Evolutionary conservation across 1,140 invertebrate genomes (phyloP).

Genomic region (Vanessa tameamea): DNA sequence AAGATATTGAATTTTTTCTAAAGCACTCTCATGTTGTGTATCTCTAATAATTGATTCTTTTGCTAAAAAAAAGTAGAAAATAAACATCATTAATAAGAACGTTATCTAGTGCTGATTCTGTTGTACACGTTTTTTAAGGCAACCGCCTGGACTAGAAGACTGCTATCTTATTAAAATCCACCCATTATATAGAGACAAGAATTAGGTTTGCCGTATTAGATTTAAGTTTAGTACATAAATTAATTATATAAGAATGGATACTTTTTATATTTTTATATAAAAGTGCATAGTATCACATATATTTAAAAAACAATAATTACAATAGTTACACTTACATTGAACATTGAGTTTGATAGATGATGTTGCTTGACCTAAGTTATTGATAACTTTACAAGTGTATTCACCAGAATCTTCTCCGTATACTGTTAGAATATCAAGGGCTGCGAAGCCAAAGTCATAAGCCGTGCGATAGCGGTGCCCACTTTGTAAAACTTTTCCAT

Average conservation of each 20-base stretch:
- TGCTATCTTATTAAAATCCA: too few relatives aligned
- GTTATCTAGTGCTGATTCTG: too few relatives aligned
- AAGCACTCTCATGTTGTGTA: slow-evolving; percentile 96
- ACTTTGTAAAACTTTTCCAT: slow-evolving; percentile 94
- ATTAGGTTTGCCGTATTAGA: too few relatives aligned
- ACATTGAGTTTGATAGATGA: slow-evolving; percentile 91
- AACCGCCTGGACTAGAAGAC: too few relatives aligned
- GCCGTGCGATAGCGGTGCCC: slow-evolving; percentile 95
- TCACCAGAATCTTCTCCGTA: slow-evolving; percentile 97
- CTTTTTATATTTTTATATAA: too few relatives aligned
- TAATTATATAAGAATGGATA: too few relatives aligned
- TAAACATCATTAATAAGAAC: neutral
- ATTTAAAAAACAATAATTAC: neutral
- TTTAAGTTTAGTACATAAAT: too few relatives aligned
- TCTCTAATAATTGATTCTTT: slow-evolving; percentile 94
- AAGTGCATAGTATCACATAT: too few relatives aligned
- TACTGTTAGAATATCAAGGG: slow-evolving; percentile 94
- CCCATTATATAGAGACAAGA: too few relatives aligned
- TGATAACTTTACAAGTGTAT: slow-evolving; percentile 94
- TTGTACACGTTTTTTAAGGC: too few relatives aligned
- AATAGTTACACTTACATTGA: slow-evolving; percentile 84
- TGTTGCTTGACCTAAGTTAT: slow-evolving; percentile 90
- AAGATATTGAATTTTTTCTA: slow-evolving; percentile 94
- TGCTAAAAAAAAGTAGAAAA: slow-evolving; percentile 78
- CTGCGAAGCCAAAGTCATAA: slow-evolving; percentile 97